Evolutionary conservation across 2,797 vertebrate genomes (phyloP).

Genomic region (Enoplosus armatus): DNA sequence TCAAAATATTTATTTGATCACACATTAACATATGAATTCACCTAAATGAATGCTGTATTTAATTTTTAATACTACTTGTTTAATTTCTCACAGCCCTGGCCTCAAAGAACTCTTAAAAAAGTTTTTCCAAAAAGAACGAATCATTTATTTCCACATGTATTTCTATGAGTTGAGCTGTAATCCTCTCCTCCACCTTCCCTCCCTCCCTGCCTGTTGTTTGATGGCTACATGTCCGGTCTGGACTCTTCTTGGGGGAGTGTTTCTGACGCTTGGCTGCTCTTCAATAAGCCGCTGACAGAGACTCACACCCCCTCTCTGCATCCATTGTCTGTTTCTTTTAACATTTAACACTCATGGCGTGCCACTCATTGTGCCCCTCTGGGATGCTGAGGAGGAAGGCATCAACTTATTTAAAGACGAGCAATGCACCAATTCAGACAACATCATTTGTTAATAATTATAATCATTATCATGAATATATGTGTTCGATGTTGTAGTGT

Average conservation of each 20-base stretch:
- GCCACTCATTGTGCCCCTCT: not conserved
- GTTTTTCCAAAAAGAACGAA: not conserved
- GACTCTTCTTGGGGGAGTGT: constrained; percentile 42
- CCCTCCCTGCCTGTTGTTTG: constrained; percentile 32
- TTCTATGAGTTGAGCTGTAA: not conserved
- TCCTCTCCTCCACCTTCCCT: not conserved
- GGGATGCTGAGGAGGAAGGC: not conserved
- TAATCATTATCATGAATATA: no score
- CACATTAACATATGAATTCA: not conserved
- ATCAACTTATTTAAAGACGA: not conserved
- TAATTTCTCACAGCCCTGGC: no score
- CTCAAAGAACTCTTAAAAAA: not conserved
- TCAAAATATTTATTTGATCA: no score
- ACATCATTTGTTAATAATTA: not conserved
- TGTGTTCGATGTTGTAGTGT: not conserved
- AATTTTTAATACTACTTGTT: not conserved
- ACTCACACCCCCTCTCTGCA: constrained; percentile 11
- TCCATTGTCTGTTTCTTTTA: constrained; percentile 32
- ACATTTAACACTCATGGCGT: constrained; percentile 15
- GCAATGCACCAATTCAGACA: not conserved
- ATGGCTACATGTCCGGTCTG: constrained; percentile 43
- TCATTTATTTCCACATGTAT: no score
- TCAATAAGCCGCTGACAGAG: constrained; percentile 56
- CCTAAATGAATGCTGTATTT: not conserved
- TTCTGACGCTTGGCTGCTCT: constrained; percentile 65